Base-by-base conservation (phyloP, 1,140 invertebrate species). In the Coboldia fuscipes region DNA sequence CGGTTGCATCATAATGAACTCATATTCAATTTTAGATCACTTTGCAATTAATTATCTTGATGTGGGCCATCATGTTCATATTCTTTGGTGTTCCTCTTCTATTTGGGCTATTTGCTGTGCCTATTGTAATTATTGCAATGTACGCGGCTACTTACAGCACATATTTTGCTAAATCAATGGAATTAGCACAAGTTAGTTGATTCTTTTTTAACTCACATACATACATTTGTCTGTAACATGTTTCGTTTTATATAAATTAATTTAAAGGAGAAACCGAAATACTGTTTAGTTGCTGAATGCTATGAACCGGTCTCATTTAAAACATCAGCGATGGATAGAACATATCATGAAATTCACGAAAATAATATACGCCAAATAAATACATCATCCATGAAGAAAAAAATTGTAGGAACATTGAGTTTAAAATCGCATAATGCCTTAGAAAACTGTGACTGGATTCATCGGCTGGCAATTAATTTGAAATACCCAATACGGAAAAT, bases 31-130 rank as follows among this genome's bases (percentile, higher is more conserved):
- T 42, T 13, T 42, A 54, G 51, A 50, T 54, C 31, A 54, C 51
- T 10, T 35, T 54, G 13, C 50, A 54, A 29, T 48, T 51, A 10
- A 53, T 54, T 40, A 46, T 54, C 16, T 48, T 54, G 24, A 51
- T 51, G n/a, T 53, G 51, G 47, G 51, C 51, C n/a, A 46, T 54
- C 34, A 41, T 54, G 27, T 54, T 54, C 21, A 54, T 54, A 39
- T 54, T 54, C 36, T 36, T 54, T 29, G 51, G 51, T 12, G 47
- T 54, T 28, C 51, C 51, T 16, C 31, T 54, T 14, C 39, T 47
- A 5, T 53, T 51, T 34, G 53, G 51, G 34, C 44, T 46, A 3
- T 42, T 54, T 13, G 49, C 48, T 0, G 43, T 54, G 31, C 51
- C 51, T 2, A 46, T 42, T 13, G 53, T 51, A 14, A 39, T 54